phyloP scores from a whole-genome alignment of 2,888 invertebrate genomes.

The Allolobophora icterica region DNA sequence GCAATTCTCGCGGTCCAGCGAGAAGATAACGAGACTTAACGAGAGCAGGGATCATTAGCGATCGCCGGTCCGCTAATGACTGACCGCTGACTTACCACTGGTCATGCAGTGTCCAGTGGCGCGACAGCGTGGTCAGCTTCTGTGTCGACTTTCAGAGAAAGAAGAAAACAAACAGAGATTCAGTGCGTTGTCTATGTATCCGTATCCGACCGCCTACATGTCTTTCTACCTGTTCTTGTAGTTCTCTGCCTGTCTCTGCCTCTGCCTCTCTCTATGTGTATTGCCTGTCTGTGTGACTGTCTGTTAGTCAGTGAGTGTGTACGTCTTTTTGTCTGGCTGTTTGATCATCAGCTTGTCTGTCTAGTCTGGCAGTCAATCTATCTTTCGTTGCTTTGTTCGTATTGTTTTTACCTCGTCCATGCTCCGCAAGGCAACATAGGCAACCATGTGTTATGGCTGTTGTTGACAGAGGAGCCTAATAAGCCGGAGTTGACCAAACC shows the following conservation, averaged over 20 bases:
- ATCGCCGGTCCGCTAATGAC: conserved; percentile 15
- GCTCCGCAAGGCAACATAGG: background rate
- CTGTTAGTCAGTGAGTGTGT: too few relatives aligned
- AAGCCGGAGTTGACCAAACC: background rate
- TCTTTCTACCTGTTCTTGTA: background rate
- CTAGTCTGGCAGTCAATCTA: background rate
- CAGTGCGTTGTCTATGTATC: background rate
- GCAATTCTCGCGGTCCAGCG: conserved; percentile 29
- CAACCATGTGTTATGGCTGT: background rate
- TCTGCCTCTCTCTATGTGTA: too few relatives aligned
- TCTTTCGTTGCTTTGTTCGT: background rate
- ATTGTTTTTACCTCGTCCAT: background rate
- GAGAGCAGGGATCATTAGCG: conserved; percentile 29
- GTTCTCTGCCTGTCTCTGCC: background rate
- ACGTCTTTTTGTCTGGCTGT: too few relatives aligned
- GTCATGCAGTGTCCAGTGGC: conserved; percentile 24
- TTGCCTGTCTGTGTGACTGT: too few relatives aligned
- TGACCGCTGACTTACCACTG: background rate
- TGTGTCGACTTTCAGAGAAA: background rate
- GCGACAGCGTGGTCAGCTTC: background rate
- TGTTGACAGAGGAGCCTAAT: background rate
- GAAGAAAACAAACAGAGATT: conserved; percentile 23
- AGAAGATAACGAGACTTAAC: conserved; percentile 29
- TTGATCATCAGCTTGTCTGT: too few relatives aligned
- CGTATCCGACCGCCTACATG: background rate